A percentile compares a stretch with the other conserved stretches of the same genome.
These are phyloP conservation scores for Pygocentrus nattereri DNA, from an alignment of 2,797 vertebrate species.

Conservation along the genomic window DNA sequence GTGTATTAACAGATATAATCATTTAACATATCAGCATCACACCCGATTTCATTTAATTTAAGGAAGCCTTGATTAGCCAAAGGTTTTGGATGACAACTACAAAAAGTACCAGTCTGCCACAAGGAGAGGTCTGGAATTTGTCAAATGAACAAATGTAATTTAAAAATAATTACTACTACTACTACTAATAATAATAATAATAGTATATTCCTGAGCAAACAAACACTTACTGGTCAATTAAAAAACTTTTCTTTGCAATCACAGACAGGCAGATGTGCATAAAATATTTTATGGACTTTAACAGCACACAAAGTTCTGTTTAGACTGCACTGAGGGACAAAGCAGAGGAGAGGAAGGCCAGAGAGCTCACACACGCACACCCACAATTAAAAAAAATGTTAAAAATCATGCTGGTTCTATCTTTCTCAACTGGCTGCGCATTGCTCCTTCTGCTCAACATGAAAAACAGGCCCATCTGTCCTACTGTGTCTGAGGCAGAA, in stretches of 20 bases:
- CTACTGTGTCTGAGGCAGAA: not conserved
- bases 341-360: constrained; percentile 1
- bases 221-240: too few relatives aligned
- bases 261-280: constrained; percentile 5
- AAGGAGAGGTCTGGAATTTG: too few relatives aligned
- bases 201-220: too few relatives aligned
- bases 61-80: too few relatives aligned
- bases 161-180: too few relatives aligned
- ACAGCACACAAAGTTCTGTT: constrained; percentile 39
- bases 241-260: too few relatives aligned
- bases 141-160: too few relatives aligned
- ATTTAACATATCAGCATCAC: too few relatives aligned
- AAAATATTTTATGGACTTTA: constrained; percentile 47
- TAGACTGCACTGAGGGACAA: constrained; percentile 39
- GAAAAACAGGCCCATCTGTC: constrained; percentile 62
- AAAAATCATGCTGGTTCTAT: not conserved
- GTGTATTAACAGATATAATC: too few relatives aligned
- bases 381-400: constrained; percentile 13
- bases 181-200: too few relatives aligned
- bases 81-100: not conserved
- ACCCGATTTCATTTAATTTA: too few relatives aligned
- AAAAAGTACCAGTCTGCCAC: not conserved
- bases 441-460: constrained; percentile 25
- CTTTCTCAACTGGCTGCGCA: not conserved
- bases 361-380: constrained; percentile 12